Evolutionary conservation across 2,888 invertebrate genomes (phyloP), one percentile per base, ranked within the genome.

Genomic region (Harpalus rubripes): DNA sequence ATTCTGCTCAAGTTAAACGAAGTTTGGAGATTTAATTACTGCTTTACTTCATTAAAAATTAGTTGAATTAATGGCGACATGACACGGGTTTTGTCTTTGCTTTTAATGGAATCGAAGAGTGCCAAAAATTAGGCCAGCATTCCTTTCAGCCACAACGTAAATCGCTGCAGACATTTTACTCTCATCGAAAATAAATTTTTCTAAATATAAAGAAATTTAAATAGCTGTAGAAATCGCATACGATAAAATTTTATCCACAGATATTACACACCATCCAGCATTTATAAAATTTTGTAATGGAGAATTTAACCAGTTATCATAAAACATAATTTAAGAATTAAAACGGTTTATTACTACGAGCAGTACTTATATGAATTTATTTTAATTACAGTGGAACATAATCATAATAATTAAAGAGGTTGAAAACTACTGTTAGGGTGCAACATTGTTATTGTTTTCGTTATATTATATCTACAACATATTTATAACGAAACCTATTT

Each of bases 11-110:
- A 83, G 83, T 76, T 76, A 61, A 83, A 83, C 72, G 44, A 83
- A 83, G 74, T 83, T 83, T 72, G 59, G 18, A 61, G 59, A 83
- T 83, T 83, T 83, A 83, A 83, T 83, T 83, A 83, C 83, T 58
- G 44, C 74, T 76, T 72, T 61, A 76, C 39, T 61, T 83, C 83
- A 83, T 83, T 83, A 83, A 82, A 82, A 82, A 82, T 18, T 81
- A 81, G 68, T 81, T 65, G 59, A 82, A 82, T 72, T 72, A 82
- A 82, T 82, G 72, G 82, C 16, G 74, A 74, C 78, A 76, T 76
- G 78, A 78, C 83, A 74, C 59, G 61, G 61, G 83, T 18, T 82
- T 83, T 83, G 59, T 83, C 76, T 83, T 82, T 59, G 81, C 39
- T 3, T 74, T 74, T 68, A 68, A 68, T 68, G 68, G 68, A 68